Percentiles rank a stretch among this genome's conserved stretches.
Evolutionary conservation across 30 jellyfish, hydroid and myxozoan genomes (phyloP).

Genomic region (Turritopsis dohrnii): DNA sequence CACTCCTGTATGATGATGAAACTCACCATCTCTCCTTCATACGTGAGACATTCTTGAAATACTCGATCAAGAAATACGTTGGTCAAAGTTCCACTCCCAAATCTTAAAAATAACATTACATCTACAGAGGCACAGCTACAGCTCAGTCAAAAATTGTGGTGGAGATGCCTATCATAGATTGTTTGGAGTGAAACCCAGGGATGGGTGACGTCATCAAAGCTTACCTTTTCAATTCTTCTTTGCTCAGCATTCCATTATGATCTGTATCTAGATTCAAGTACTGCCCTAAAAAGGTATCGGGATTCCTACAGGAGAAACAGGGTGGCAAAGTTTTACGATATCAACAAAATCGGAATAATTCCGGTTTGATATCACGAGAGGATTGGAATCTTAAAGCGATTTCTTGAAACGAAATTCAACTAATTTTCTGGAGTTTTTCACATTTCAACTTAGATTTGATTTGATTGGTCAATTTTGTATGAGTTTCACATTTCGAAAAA

Average conservation of each 20-base stretch:
- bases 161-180: not conserved
- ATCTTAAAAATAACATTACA: constrained; percentile 24
- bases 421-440: no score
- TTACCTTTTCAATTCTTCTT: constrained; percentile 73
- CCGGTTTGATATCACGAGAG: no score
- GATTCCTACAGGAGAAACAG: not conserved
- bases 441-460: no score
- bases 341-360: not conserved
- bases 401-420: no score
- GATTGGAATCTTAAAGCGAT: no score
- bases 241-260: constrained; percentile 96
- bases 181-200: no score
- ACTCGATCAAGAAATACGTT: constrained; percentile 82
- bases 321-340: not conserved
- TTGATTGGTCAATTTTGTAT: no score
- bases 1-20: not conserved
- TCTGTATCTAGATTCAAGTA: constrained; percentile 89
- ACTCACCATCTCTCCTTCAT: constrained; percentile 91
- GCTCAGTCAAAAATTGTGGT: no score
- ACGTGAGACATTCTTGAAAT: constrained; percentile 94
- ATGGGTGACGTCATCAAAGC: no score
- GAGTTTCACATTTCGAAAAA: no score
- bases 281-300: constrained; percentile 49
- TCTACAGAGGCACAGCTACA: no score
- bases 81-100: constrained; percentile 95